Conservation (phyloP, 2,797 vertebrate genomes). For the Chaenodraco wilsoni region DNA sequence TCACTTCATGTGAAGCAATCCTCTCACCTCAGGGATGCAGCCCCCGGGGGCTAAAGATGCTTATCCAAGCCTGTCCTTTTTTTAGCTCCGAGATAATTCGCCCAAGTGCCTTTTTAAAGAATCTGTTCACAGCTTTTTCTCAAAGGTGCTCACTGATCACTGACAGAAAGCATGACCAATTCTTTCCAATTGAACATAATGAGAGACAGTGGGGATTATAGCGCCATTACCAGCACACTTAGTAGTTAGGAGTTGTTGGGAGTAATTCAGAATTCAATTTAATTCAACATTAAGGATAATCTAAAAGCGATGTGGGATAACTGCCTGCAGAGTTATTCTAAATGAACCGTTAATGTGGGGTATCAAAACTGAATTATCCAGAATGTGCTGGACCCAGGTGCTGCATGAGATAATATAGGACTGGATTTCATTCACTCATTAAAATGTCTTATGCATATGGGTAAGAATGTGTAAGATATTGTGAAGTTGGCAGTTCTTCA, state of each 20-base stretch:
- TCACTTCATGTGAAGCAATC: slow-evolving; percentile 79
- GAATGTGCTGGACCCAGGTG: slow-evolving; percentile 63
- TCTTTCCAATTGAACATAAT: slow-evolving; percentile 63
- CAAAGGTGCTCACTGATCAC: slow-evolving; percentile 71
- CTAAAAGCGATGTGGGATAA: slow-evolving; percentile 56
- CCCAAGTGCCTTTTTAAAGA: slow-evolving; percentile 73
- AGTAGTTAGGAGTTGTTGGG: slow-evolving; percentile 57
- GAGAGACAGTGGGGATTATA: slow-evolving; percentile 57
- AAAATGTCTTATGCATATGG: slow-evolving; percentile 61
- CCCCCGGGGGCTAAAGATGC: slow-evolving; percentile 74
- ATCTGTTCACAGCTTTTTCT: slow-evolving; percentile 69
- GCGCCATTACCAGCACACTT: slow-evolving; percentile 66
- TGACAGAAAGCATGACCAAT: slow-evolving; percentile 63
- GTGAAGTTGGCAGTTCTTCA: slow-evolving; percentile 65
- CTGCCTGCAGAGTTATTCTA: slow-evolving; percentile 61
- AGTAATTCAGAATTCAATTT: slow-evolving; percentile 70
- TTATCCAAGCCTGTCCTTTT: slow-evolving; percentile 81
- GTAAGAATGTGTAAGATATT: slow-evolving; percentile 62
- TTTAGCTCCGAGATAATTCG: slow-evolving; percentile 81
- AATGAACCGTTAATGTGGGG: slow-evolving; percentile 62
- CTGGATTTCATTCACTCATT: slow-evolving; percentile 55
- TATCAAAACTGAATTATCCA: slow-evolving; percentile 49
- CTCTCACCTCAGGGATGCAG: slow-evolving; percentile 77
- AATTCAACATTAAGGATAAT: slow-evolving; percentile 61
- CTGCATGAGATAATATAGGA: slow-evolving; percentile 55